Conservation (phyloP, 2,888 invertebrate genomes). For the Nesidiocoris tenuis region DNA sequence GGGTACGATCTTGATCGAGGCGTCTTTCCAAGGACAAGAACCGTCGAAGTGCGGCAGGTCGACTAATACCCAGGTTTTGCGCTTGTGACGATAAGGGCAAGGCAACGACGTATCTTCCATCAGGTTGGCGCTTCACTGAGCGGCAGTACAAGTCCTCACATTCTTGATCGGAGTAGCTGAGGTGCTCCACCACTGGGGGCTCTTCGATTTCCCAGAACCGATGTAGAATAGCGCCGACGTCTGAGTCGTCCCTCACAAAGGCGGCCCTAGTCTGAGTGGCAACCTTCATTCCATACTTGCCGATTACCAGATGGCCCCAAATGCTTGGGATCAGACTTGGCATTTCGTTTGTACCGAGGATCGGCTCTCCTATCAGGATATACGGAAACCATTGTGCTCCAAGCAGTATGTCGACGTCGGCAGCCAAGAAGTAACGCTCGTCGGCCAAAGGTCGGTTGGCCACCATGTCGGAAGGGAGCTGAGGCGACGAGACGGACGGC, state of each 20-base stretch:
- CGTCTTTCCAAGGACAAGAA: background rate
- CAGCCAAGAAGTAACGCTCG: background rate
- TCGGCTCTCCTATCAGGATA: constrained; percentile 2
- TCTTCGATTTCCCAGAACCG: constrained; percentile 6
- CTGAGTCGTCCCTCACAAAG: background rate
- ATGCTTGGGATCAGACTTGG: constrained; percentile 6
- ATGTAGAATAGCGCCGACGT: background rate
- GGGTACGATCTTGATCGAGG: too few relatives aligned
- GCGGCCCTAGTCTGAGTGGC: too few relatives aligned
- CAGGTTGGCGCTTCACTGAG: background rate
- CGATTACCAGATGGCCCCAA: too few relatives aligned
- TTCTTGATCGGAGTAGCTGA: background rate
- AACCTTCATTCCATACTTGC: too few relatives aligned
- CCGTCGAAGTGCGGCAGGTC: background rate
- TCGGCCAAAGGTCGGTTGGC: too few relatives aligned
- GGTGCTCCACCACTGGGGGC: background rate
- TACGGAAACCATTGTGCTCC: constrained; percentile 34
- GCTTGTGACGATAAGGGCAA: too few relatives aligned
- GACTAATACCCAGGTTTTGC: too few relatives aligned
- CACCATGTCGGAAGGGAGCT: too few relatives aligned
- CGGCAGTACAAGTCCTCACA: background rate
- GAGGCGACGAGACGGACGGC: too few relatives aligned
- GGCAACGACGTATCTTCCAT: background rate
- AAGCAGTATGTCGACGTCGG: constrained; percentile 3
- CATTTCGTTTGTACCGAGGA: background rate